These are phyloP conservation scores for Zygaena filipendulae DNA, from an alignment of 2,888 invertebrate genomes.

Conservation along the genomic window DNA sequence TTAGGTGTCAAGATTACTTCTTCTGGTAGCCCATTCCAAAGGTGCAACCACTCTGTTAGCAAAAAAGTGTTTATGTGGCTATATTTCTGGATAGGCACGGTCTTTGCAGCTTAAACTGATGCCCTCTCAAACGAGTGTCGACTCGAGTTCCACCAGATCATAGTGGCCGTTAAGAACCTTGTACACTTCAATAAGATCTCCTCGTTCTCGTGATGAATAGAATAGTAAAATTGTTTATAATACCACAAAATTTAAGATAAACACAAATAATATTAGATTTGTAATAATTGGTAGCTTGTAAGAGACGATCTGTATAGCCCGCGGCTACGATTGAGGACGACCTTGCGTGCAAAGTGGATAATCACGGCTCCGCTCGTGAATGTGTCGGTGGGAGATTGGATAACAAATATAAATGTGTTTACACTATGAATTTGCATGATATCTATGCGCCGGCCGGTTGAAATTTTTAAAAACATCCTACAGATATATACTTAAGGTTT, in stretches of 20 bases:
- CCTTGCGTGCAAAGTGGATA: conserved; percentile 58
- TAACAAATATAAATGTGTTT: conserved; percentile 43
- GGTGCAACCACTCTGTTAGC: too few species aligned
- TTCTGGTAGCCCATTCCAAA: too few species aligned
- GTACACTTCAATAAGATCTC: not conserved
- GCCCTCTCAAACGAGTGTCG: too few species aligned
- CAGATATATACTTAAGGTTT: conserved; percentile 13
- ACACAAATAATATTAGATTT: too few species aligned
- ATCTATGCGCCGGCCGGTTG: conserved; percentile 11
- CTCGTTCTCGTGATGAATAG: not conserved
- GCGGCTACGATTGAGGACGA: conserved; percentile 18
- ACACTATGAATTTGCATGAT: conserved; percentile 35
- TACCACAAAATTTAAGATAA: not conserved
- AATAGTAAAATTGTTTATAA: not conserved
- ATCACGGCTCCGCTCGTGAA: conserved; percentile 45
- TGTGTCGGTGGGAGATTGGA: conserved; percentile 42
- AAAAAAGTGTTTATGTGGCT: too few species aligned
- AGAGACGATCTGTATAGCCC: conserved; percentile 1
- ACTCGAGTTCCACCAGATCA: too few species aligned
- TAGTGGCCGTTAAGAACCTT: too few species aligned
- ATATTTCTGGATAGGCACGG: too few species aligned
- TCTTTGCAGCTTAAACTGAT: too few species aligned
- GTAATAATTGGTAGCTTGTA: too few species aligned
- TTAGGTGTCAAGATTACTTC: too few species aligned
- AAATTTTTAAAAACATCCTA: conserved; percentile 25